Evolutionary conservation across 2,888 invertebrate species (phyloP), one percentile per base, ranked within the genome.

Genomic region (Xanthorhoe spadicearia): DNA sequence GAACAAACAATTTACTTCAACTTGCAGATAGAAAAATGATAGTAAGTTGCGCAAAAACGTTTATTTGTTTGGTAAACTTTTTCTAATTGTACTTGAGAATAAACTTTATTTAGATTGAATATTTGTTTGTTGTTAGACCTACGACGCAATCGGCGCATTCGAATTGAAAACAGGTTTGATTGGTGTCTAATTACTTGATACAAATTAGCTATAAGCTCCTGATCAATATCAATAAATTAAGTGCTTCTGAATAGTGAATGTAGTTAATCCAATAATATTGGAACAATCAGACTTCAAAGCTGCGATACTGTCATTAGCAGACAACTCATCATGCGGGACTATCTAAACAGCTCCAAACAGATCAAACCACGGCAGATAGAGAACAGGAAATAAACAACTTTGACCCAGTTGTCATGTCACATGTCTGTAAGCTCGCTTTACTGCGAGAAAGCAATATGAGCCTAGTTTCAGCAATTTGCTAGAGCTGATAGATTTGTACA

Each of bases 401-500:
- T 66, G 58, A 67, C 67, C 67, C 58, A 59, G 60, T 66, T 73
- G 70, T 70, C 64, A 68, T 69, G 62, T 68, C 64, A 67, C 59
- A 68, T 67, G 52, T 58, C 59, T 66, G 73, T 64, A 58, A 62
- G 61, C 65, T 71, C 66, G 70, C 68, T 73, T 75, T 62, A 55
- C 72, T 73, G 57, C 59, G 56, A 69, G 63, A 73, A 76, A 69
- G 64, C 72, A 65, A 73, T 71, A 73, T 64, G 68, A 70, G 68
- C 69, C 59, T 64, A 67, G 64, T 70, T 68, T 60, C 63, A 74
- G 74, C 69, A 76, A 76, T 75, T 73, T 75, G 55, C 67, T 61
- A 66, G 71, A 74, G 70, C 51, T 72, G 74, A 78, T 75, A 76
- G 75, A 75, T 79, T 77, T 71, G 72, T 71, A 70, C 66, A 66